Conservation (phyloP, 2,888 invertebrate genomes). For the Priocnemis perturbator region DNA sequence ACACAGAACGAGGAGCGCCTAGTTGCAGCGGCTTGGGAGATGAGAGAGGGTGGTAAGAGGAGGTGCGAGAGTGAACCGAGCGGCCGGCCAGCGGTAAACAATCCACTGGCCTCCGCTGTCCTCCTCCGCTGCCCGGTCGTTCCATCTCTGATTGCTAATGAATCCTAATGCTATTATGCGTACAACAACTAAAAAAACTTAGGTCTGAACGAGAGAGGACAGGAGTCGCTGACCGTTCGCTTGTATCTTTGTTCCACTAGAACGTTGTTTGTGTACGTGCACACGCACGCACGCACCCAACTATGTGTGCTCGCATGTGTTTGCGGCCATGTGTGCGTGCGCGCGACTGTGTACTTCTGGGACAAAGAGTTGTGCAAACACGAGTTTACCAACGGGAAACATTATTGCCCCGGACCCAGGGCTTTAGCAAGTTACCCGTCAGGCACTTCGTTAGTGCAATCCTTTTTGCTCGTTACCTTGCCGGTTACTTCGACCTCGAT, state of each 20-base stretch:
- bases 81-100: slow-evolving; percentile 65
- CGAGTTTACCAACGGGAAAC: slow-evolving; percentile 62
- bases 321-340: slow-evolving; percentile 1
- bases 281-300: slow-evolving; percentile 16
- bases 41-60: background rate
- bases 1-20: no score
- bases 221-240: slow-evolving; percentile 58
- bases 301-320: slow-evolving; percentile 18
- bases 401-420: slow-evolving; percentile 62
- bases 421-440: slow-evolving; percentile 63
- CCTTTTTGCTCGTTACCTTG: slow-evolving; percentile 67
- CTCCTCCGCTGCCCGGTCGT: slow-evolving; percentile 24
- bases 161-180: slow-evolving; percentile 75
- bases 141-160: slow-evolving; percentile 75
- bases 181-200: slow-evolving; percentile 70
- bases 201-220: slow-evolving; percentile 54
- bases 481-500: slow-evolving; percentile 61
- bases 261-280: slow-evolving; percentile 10
- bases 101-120: slow-evolving; percentile 60
- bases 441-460: slow-evolving; percentile 72
- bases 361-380: slow-evolving; percentile 74
- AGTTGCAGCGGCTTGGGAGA: background rate
- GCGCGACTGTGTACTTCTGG: slow-evolving; percentile 60
- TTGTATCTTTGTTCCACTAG: slow-evolving; percentile 43
- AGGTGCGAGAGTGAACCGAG: slow-evolving; percentile 1